Evolutionary conservation across 1,140 invertebrate species (phyloP).

Genomic region (Bemisia tabaci): DNA sequence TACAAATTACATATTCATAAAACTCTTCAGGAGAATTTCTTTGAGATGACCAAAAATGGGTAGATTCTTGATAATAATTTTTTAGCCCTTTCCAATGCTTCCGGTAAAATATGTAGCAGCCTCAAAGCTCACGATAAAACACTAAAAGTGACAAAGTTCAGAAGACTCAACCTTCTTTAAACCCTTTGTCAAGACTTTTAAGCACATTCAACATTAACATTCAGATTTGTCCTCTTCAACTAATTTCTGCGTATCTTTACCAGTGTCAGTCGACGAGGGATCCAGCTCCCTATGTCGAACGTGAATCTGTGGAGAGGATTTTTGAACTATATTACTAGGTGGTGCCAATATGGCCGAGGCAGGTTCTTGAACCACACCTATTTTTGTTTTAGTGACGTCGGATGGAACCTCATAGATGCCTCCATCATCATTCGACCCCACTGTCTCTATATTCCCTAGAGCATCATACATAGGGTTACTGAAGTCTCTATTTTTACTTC

Average conservation of each 20-base stretch:
- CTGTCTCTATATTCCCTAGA: constrained; percentile 35
- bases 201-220: constrained; percentile 30
- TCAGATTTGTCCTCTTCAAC: constrained; percentile 72
- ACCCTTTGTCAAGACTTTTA: no score
- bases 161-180: no score
- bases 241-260: constrained; percentile 79
- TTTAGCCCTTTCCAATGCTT: no score
- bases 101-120: no score
- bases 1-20: no score
- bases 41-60: no score
- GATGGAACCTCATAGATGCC: constrained; percentile 66
- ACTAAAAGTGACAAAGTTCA: no score
- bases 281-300: constrained; percentile 63
- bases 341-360: constrained; percentile 60
- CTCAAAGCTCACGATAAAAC: no score
- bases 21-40: no score
- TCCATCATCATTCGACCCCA: constrained; percentile 38
- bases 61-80: no score
- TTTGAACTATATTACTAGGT: constrained; percentile 55
- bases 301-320: constrained; percentile 55
- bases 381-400: constrained; percentile 44
- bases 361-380: constrained; percentile 32
- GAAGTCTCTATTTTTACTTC: constrained; percentile 71
- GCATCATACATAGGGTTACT: constrained; percentile 94
- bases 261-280: constrained; percentile 67